Evolutionary conservation across 1,140 invertebrate genomes (phyloP).

Genomic region (Cecropterus lyciades): DNA sequence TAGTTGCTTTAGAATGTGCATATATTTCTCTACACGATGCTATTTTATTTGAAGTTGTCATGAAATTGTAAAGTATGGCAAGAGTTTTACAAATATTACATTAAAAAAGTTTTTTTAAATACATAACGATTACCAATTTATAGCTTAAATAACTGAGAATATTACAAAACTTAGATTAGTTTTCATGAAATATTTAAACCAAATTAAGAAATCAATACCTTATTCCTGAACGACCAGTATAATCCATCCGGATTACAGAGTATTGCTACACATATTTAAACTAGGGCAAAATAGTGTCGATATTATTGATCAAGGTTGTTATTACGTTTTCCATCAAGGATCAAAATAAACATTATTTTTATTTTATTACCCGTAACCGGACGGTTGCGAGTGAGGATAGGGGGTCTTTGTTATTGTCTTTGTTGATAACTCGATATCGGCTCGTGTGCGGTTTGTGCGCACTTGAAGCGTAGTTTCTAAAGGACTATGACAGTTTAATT

Average conservation of each 20-base stretch:
- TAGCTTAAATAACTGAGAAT: too few relatives aligned
- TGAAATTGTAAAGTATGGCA: too few relatives aligned
- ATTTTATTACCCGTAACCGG: conserved; percentile 40
- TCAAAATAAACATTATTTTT: conserved; percentile 54
- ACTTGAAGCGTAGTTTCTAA: conserved; percentile 34
- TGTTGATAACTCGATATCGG: conserved; percentile 27
- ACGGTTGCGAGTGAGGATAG: not conserved
- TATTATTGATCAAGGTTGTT: conserved; percentile 17
- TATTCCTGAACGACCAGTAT: conserved; percentile 21
- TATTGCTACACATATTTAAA: conserved; percentile 21
- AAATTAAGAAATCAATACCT: too few relatives aligned
- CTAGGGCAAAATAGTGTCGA: conserved; percentile 17
- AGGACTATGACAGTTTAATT: conserved; percentile 1
- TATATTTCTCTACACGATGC: too few relatives aligned
- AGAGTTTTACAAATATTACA: too few relatives aligned
- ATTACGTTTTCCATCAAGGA: conserved; percentile 33
- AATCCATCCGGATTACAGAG: too few relatives aligned
- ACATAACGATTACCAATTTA: too few relatives aligned
- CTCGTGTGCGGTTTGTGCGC: conserved; percentile 38
- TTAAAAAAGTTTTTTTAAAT: too few relatives aligned
- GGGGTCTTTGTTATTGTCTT: conserved; percentile 30
- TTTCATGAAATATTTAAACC: too few relatives aligned
- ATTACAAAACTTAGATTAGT: too few relatives aligned
- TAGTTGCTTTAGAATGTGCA: too few relatives aligned
- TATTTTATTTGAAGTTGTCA: too few relatives aligned